Conservation (phyloP, 2,113 vertebrate genomes). For the Tachuris rubrigastra region DNA sequence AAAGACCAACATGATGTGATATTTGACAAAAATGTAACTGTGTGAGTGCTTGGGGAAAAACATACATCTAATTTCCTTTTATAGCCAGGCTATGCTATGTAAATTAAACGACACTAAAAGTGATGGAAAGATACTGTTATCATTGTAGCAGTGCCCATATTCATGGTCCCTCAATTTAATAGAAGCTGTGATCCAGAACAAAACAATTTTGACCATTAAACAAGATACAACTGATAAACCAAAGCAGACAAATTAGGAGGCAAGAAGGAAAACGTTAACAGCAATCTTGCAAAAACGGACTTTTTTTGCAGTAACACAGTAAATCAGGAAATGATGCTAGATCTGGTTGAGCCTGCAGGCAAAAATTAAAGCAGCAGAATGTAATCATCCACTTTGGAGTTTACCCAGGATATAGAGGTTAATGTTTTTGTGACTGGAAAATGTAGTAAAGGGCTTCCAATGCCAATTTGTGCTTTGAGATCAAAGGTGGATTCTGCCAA, state of each 20-base stretch:
- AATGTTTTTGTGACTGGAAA: not conserved
- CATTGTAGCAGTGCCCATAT: not conserved
- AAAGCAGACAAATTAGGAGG: not conserved
- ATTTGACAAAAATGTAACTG: not conserved
- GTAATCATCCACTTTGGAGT: not conserved
- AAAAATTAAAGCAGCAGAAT: conserved; percentile 3
- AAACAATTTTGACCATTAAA: not conserved
- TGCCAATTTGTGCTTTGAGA: not conserved
- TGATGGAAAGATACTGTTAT: not conserved
- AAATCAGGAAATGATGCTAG: not conserved
- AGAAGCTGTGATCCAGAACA: not conserved
- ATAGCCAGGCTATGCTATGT: not conserved
- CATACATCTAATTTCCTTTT: not conserved
- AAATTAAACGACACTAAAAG: not conserved
- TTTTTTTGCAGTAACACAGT: not conserved
- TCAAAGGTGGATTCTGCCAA: not conserved
- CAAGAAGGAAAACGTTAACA: not conserved
- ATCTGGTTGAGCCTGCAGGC: not conserved
- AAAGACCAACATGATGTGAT: not conserved
- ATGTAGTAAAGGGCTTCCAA: not conserved
- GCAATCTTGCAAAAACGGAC: not conserved
- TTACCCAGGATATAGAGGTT: not conserved
- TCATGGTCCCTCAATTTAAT: not conserved
- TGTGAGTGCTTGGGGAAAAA: not conserved
- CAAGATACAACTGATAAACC: not conserved